A percentile compares a stretch with the other conserved stretches of the same genome.
These are phyloP conservation scores for Drosophila phalerata DNA, from an alignment of 2,888 invertebrate species.

Conservation along the genomic window DNA sequence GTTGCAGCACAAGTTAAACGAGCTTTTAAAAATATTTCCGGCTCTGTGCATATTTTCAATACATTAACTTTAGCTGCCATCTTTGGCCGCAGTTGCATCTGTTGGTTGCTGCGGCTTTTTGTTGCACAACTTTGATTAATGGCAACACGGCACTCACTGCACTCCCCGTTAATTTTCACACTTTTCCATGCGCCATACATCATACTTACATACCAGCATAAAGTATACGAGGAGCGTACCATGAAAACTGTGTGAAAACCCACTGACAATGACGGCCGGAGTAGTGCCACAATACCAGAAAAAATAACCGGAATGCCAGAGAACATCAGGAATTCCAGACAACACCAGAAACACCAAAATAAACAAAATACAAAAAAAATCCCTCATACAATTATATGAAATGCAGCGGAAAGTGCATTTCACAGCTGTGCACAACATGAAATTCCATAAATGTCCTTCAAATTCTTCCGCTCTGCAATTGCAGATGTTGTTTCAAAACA, in stretches of 20 bases:
- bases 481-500: neutral
- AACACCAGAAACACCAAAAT: slow-evolving; percentile 9
- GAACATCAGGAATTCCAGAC: slow-evolving; percentile 3
- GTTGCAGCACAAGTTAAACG: slow-evolving; percentile 8
- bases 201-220: slow-evolving; percentile 19
- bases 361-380: slow-evolving; percentile 8
- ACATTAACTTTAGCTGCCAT: slow-evolving; percentile 55
- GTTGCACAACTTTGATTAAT: slow-evolving; percentile 59
- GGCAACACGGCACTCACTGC: slow-evolving; percentile 32
- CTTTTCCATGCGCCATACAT: slow-evolving; percentile 40
- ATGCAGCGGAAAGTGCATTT: slow-evolving; percentile 58
- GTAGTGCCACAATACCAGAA: slow-evolving; percentile 5
- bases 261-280: slow-evolving; percentile 12
- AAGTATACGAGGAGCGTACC: slow-evolving; percentile 11
- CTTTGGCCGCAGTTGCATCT: slow-evolving; percentile 34
- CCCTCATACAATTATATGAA: slow-evolving; percentile 59
- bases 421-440: slow-evolving; percentile 45
- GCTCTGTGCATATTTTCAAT: slow-evolving; percentile 36
- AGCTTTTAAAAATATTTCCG: slow-evolving; percentile 30
- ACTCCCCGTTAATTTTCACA: slow-evolving; percentile 43
- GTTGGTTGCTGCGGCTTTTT: slow-evolving; percentile 36
- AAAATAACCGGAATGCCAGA: neutral
- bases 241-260: slow-evolving; percentile 1
- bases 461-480: slow-evolving; percentile 1
- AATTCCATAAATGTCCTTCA: slow-evolving; percentile 13